Evolutionary conservation across 2,113 vertebrate genomes (phyloP).

Genomic region (Erythrolamprus reginae): DNA sequence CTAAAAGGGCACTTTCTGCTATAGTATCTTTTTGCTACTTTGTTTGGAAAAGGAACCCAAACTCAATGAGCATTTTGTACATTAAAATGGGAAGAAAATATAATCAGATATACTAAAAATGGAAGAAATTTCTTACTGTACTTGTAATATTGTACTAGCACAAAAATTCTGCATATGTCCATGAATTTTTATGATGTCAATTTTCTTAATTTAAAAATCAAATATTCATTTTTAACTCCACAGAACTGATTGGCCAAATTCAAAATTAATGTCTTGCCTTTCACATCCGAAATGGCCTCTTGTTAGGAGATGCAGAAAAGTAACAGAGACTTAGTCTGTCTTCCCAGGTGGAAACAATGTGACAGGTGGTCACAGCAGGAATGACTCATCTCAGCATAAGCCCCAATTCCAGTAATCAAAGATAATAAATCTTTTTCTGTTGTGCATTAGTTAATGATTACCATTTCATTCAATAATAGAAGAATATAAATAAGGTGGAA

Average conservation of each 20-base stretch:
- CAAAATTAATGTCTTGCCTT: not conserved
- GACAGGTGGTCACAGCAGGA: constrained; percentile 6
- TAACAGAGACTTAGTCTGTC: not conserved
- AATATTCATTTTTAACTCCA: not conserved
- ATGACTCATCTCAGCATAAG: constrained; percentile 1
- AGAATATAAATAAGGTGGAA: constrained; percentile 48
- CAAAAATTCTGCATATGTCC: not conserved
- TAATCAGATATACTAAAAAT: not conserved
- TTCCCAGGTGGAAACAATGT: not conserved
- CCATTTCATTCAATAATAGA: constrained; percentile 56
- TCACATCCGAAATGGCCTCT: not conserved
- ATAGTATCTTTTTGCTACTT: not conserved
- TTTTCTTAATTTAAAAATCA: not conserved
- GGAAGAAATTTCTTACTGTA: not conserved
- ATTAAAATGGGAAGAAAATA: not conserved
- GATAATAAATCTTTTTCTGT: constrained; percentile 5
- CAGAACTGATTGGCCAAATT: not conserved
- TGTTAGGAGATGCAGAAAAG: not conserved
- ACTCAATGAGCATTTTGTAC: not conserved
- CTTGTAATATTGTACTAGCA: not conserved
- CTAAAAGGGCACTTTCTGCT: not conserved
- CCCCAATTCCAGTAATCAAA: not conserved
- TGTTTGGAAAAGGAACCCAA: not conserved
- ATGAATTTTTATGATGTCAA: not conserved
- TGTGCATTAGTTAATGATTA: constrained; percentile 37